Conservation (phyloP, 53 echinoderm and acorn worm genomes). For the Stichopus horrens region DNA sequence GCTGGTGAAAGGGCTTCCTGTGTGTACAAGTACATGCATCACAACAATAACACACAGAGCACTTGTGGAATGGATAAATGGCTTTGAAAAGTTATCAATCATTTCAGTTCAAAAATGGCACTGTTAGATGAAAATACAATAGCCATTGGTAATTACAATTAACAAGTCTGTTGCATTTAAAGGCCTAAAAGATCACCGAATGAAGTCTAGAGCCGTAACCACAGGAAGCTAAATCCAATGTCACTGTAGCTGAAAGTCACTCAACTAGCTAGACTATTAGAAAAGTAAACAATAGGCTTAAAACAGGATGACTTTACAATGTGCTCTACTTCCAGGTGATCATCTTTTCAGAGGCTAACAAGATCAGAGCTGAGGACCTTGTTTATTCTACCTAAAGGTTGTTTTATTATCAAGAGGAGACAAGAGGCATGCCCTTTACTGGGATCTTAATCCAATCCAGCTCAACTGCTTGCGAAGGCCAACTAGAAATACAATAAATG, state of each 20-base stretch:
- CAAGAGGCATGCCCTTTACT: too few relatives aligned
- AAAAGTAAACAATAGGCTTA: neutral
- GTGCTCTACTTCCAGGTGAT: neutral
- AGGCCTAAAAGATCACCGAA: neutral
- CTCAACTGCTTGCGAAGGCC: too few relatives aligned
- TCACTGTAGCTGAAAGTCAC: too few relatives aligned
- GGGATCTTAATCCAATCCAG: too few relatives aligned
- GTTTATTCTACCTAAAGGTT: neutral
- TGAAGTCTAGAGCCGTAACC: too few relatives aligned
- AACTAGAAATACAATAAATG: too few relatives aligned
- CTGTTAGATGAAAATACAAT: neutral
- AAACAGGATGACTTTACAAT: neutral
- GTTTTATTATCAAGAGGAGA: too few relatives aligned
- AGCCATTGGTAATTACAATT: neutral
- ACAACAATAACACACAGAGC: too few relatives aligned
- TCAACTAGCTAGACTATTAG: too few relatives aligned
- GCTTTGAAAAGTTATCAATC: neutral
- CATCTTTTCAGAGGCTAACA: neutral
- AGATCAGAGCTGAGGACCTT: neutral
- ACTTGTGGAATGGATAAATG: neutral
- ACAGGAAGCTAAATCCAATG: too few relatives aligned
- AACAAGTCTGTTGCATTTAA: constrained; percentile 23
- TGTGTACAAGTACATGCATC: neutral
- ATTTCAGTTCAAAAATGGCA: neutral
- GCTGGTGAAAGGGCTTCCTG: neutral